Evolutionary conservation across 2,113 vertebrate species (phyloP), one percentile per base, ranked within the genome.

Genomic region (Phylloscopus whistleri): DNA sequence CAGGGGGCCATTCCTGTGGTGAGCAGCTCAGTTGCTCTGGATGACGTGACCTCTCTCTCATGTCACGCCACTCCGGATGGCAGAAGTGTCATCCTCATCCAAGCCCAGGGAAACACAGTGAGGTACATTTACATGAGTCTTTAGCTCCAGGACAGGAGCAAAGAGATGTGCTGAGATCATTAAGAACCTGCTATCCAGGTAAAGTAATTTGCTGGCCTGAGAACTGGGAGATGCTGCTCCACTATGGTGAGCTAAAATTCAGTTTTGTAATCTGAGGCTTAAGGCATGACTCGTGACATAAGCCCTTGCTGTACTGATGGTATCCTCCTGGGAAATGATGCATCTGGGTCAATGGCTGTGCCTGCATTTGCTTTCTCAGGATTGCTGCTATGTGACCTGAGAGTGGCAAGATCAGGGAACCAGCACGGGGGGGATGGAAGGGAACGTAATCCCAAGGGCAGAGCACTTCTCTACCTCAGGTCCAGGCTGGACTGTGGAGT

Each of bases 361-460:
- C 49, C 51, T 80, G n/a, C 17, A 9, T 69, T 77, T 84, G 5
- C 13, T 89, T 90, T 89, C 67, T 76, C 26, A 46, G 49, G 41
- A 60, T 16, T 76, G n/a, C n/a, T 82, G 39, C 53, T 73, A 15
- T 0, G 2, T n/a, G 51, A 8, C 11, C 53, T 73, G 58, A 80
- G 24, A 48, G 13, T 41, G 11, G 23, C 19, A 77, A 80, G 33
- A 24, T 80, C 11, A 55, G 35, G 31, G 44, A 88, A 14, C 24
- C 13, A 63, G 24, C 10, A 24, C 8, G 27, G 28, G 13, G 13
- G 5, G 16, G 7, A 6, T 27, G 18, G 63, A 89, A 92, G 20
- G 28, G 22, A 76, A 62, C 0, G 0, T 51, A 33, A 37, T 74
- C 18, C 2, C 31, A 58, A 6, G 4, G 6, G 2, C 4, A 3